Evolutionary conservation across 2,797 vertebrate genomes (phyloP).

Genomic region (Dicrostonyx torquatus): DNA sequence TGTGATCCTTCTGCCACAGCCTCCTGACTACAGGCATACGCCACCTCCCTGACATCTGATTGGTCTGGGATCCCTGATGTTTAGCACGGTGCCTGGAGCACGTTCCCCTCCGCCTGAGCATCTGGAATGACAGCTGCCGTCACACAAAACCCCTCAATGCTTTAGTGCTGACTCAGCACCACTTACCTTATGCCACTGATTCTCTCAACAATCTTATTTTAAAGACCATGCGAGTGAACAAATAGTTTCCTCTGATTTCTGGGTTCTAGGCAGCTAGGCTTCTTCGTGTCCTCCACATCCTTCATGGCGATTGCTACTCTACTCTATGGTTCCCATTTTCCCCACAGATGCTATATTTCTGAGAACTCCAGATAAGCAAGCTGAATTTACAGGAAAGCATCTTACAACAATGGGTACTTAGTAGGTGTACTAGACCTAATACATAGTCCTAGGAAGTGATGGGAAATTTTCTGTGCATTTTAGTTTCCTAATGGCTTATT

Average conservation of each 20-base stretch:
- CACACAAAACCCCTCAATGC: background rate
- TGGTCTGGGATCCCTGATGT: background rate
- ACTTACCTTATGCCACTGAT: background rate
- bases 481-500: background rate
- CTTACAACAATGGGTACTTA: background rate
- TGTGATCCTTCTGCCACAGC: background rate
- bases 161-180: background rate
- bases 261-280: background rate
- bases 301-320: background rate
- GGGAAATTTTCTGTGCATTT: background rate
- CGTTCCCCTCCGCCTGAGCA: background rate
- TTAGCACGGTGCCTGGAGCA: background rate
- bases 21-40: background rate
- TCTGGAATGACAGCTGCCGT: background rate
- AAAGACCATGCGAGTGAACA: background rate
- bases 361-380: background rate
- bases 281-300: background rate
- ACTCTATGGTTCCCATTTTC: background rate
- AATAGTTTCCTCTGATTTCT: conserved; percentile 15
- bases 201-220: conserved; percentile 36
- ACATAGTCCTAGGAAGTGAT: background rate
- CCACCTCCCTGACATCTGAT: background rate
- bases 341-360: background rate
- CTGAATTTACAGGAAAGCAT: background rate
- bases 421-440: background rate